Evolutionary conservation across 2,797 vertebrate species (phyloP).

Genomic region (Falco concolor): DNA sequence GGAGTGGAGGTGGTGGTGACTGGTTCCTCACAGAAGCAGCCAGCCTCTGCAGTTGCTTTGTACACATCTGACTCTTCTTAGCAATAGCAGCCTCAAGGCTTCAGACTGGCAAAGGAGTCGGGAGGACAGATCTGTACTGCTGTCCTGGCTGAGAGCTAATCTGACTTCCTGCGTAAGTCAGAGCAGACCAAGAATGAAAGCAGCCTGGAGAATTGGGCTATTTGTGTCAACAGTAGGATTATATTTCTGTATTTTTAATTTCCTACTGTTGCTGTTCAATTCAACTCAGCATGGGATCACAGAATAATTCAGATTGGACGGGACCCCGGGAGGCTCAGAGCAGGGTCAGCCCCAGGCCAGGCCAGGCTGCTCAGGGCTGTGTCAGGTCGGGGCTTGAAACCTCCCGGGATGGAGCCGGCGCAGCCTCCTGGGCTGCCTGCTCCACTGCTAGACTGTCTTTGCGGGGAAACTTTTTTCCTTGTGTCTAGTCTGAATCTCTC

Average conservation of each 20-base stretch:
- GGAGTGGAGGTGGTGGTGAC: background rate
- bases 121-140: background rate
- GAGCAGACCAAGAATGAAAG: background rate
- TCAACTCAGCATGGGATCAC: background rate
- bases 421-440: background rate
- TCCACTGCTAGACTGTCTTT: background rate
- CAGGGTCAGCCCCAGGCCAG: background rate
- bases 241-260: constrained; percentile 50
- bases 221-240: constrained; percentile 50
- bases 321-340: background rate
- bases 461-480: background rate
- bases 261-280: constrained; percentile 17
- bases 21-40: background rate
- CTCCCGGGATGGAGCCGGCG: background rate
- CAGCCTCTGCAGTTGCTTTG: background rate
- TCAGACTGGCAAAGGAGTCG: background rate
- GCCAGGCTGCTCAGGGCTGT: background rate
- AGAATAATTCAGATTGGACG: background rate
- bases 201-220: background rate
- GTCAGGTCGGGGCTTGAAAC: background rate
- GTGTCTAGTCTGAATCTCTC: background rate
- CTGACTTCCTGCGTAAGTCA: background rate
- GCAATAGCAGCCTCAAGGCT: background rate
- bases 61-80: background rate
- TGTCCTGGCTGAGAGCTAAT: background rate